Conservation (phyloP, 2,888 invertebrate species). For the Cybosia mesomella region DNA sequence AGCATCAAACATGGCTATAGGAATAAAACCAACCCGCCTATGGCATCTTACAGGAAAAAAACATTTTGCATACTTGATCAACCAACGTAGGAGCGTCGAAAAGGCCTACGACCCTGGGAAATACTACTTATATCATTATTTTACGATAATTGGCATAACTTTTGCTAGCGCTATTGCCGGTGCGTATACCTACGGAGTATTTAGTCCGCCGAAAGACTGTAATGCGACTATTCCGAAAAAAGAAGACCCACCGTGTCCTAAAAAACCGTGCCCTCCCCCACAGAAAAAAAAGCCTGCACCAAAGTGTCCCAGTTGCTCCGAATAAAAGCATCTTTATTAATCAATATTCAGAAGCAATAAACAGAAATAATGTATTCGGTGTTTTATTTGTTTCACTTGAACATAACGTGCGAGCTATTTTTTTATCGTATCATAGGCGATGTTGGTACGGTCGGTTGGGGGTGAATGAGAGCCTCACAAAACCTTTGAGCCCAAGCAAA, state of each 20-base stretch:
- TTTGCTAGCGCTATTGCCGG: constrained; percentile 16
- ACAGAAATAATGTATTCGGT: background rate
- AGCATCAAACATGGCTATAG: constrained; percentile 49
- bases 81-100: constrained; percentile 32
- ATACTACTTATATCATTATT: background rate
- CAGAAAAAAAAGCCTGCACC: background rate
- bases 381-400: background rate
- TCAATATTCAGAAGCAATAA: constrained; percentile 1
- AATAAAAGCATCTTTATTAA: background rate
- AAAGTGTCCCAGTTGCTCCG: constrained; percentile 1
- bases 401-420: background rate
- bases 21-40: constrained; percentile 70
- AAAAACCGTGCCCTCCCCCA: constrained; percentile 33
- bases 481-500: no score
- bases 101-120: background rate
- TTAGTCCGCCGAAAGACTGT: constrained; percentile 36
- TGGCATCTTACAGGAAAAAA: constrained; percentile 66
- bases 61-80: constrained; percentile 52
- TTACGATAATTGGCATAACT: constrained; percentile 12
- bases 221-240: no score
- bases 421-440: no score
- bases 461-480: no score
- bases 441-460: no score
- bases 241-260: background rate
- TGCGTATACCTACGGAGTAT: constrained; percentile 53